Conservation (phyloP, 2,797 vertebrate species). For the Rhinogobio ventralis region DNA sequence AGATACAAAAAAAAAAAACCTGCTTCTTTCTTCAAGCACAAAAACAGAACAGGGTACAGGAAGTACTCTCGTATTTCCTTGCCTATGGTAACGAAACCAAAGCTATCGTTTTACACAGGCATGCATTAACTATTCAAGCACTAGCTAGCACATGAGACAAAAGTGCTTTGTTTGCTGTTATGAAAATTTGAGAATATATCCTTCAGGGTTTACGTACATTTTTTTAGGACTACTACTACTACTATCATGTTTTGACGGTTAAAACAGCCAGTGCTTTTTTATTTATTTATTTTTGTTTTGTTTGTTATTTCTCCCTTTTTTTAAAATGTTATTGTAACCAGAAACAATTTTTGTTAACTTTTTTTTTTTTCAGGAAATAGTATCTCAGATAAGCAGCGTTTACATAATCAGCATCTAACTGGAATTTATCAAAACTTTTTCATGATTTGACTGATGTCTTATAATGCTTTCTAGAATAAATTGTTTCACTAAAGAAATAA, state of each 20-base stretch:
- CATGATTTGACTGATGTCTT: not conserved
- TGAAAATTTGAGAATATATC: conserved; percentile 10
- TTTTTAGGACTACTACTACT: conserved; percentile 3
- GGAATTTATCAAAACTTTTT: not conserved
- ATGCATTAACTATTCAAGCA: conserved; percentile 50
- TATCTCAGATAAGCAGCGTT: not conserved
- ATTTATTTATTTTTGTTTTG: too few relatives aligned
- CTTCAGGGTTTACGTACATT: not conserved
- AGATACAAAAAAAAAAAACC: conserved; percentile 14
- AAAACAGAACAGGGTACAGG: conserved; percentile 46
- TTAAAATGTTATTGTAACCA: not conserved
- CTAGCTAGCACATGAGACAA: conserved; percentile 17
- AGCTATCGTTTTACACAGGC: conserved; percentile 50
- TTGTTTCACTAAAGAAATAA: conserved; percentile 2
- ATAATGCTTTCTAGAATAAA: not conserved
- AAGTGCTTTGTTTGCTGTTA: conserved; percentile 37
- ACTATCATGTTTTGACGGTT: not conserved
- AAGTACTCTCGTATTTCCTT: conserved; percentile 53
- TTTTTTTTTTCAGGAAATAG: not conserved
- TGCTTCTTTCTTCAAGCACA: conserved; percentile 19
- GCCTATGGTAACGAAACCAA: conserved; percentile 40
- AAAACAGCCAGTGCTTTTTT: not conserved
- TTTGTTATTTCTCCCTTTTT: not conserved
- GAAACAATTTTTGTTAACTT: not conserved
- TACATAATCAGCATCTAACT: not conserved